Conservation (phyloP, 2,888 invertebrate genomes). For the Stenolophus ochropezus region DNA sequence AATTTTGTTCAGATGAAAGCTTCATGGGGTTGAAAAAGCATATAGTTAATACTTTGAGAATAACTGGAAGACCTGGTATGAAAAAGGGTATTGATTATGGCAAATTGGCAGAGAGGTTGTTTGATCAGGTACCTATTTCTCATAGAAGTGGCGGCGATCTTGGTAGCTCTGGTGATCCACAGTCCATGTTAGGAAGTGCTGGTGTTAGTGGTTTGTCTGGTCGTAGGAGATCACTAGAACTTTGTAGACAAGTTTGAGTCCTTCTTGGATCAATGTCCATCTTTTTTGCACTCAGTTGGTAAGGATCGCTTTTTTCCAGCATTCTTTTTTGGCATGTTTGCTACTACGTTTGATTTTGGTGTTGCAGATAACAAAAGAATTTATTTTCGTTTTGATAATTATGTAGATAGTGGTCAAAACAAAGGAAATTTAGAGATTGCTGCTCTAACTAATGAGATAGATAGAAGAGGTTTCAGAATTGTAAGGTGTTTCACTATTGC, state of each 20-base stretch:
- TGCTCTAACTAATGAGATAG: no score
- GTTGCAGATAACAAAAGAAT: not conserved
- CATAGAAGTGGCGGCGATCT: not conserved
- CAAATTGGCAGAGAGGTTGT: constrained; percentile 50
- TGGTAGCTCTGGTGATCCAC: constrained; percentile 19
- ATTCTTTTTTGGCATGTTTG: not conserved
- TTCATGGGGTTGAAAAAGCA: no score
- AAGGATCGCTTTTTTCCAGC: not conserved
- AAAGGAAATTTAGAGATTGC: no score
- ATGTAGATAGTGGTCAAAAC: no score
- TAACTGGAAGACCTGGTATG: constrained; percentile 52
- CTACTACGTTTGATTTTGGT: not conserved
- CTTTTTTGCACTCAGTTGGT: constrained; percentile 1
- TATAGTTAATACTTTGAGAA: constrained; percentile 42
- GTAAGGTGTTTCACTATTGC: no score
- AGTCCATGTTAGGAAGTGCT: constrained; percentile 53
- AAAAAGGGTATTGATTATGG: constrained; percentile 44
- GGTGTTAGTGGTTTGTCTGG: constrained; percentile 48
- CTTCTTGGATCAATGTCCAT: not conserved
- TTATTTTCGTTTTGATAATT: not conserved
- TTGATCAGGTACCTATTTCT: constrained; percentile 25
- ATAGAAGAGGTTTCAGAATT: no score
- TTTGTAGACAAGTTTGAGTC: not conserved
- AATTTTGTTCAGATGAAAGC: no score
- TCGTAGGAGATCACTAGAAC: not conserved